Conservation (phyloP, 2,797 vertebrate species). For the Microctenopoma steveboyesi region DNA sequence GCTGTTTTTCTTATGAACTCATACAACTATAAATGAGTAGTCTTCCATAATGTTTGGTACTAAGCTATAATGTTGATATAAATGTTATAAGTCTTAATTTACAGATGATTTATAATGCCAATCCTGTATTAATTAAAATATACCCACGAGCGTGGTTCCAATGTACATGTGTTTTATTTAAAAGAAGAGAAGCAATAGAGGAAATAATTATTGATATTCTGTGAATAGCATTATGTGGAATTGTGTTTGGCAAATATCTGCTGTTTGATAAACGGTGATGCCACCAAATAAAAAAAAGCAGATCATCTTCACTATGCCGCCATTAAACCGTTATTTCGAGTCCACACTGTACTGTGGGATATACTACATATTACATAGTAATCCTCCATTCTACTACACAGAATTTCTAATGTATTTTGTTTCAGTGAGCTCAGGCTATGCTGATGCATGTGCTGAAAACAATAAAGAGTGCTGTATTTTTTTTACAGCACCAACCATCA, state of each 20-base stretch:
- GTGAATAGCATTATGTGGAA: conserved; percentile 24
- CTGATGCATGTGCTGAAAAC: conserved; percentile 32
- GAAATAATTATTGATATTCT: conserved; percentile 12
- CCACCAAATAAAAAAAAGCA: conserved; percentile 32
- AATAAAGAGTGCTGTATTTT: conserved; percentile 68
- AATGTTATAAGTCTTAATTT: conserved; percentile 46
- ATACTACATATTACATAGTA: conserved; percentile 15
- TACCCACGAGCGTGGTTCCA: conserved; percentile 24
- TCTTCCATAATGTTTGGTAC: conserved; percentile 71
- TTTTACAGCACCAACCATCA: conserved; percentile 45
- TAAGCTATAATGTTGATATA: conserved; percentile 39
- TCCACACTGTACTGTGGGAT: conserved; percentile 19
- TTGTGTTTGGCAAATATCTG: conserved; percentile 19
- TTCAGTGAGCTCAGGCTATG: conserved; percentile 34
- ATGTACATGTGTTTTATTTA: conserved; percentile 51
- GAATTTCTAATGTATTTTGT: conserved; percentile 26
- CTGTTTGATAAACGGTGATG: background rate
- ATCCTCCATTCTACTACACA: conserved; percentile 8
- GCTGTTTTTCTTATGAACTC: conserved; percentile 46
- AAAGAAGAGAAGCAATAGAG: conserved; percentile 10
- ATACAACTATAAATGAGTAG: conserved; percentile 37
- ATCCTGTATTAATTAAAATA: conserved; percentile 18
- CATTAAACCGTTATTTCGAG: conserved; percentile 7
- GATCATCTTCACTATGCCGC: conserved; percentile 7
- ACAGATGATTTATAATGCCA: conserved; percentile 53